Evolutionary conservation across 2,888 invertebrate genomes (phyloP), one percentile per base, ranked within the genome.

Genomic region (Eilema sororculum): DNA sequence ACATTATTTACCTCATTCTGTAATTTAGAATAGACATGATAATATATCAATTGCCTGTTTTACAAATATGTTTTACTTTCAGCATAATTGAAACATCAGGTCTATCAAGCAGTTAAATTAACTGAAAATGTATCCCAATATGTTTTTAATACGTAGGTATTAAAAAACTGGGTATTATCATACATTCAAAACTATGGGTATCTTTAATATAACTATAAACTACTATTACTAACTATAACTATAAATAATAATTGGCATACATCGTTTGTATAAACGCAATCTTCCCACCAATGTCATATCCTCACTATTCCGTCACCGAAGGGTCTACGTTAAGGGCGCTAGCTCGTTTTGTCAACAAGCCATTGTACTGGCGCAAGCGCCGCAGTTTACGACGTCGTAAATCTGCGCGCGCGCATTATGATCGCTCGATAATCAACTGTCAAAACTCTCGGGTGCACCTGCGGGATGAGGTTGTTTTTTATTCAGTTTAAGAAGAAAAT

Each of bases 361-460:
- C 74, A 86, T 84, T 84, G 84, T 83, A 84, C 85, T 89, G 88
- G 65, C 68, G 89, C 89, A 85, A 83, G 88, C 88, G 90, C 88
- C 86, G 83, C 85, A 77, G 83, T 91, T 93, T 92, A 92, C 84
- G 90, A 88, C 88, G 89, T 86, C 87, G 88, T 94, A 93, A 93
- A 93, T 92, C 90, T 89, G 86, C 80, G 77, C 84, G 69, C 75
- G 77, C 79, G 83, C 87, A 87, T 87, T 87, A 88, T 87, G 90
- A 89, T 90, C 89, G 85, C 86, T 84, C 85, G 90, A 89, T 89
- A 87, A 85, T 88, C 84, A 84, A 83, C 87, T 88, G 89, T 90
- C 90, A 89, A 88, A 89, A 88, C 87, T 87, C 79, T 84, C 86
- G 85, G 86, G 86, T 84, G 83, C 84, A 82, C 79, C 72, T 70